These are phyloP conservation scores for Plectrocnemia conspersa DNA, from an alignment of 1,140 invertebrate species.

Conservation along the genomic window DNA sequence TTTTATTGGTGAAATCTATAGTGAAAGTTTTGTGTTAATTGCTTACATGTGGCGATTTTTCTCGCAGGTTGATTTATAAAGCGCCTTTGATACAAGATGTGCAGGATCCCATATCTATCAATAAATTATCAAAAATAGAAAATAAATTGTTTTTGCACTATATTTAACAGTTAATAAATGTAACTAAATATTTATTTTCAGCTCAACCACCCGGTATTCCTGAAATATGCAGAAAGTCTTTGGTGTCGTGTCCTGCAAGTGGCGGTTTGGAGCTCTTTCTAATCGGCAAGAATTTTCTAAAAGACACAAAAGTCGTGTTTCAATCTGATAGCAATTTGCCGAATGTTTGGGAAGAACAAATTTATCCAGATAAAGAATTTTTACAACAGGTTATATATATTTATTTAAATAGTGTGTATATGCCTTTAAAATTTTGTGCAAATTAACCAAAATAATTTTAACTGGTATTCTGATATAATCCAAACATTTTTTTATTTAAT, in stretches of 20 bases:
- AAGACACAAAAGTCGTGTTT: constrained; percentile 88
- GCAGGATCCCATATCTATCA: too few species aligned
- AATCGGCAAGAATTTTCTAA: constrained; percentile 94
- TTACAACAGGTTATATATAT: constrained; percentile 62
- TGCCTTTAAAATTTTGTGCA: not conserved
- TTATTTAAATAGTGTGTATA: constrained; percentile 7
- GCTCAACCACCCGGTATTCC: constrained; percentile 93
- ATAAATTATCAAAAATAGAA: constrained; percentile 1
- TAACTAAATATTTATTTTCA: constrained; percentile 50
- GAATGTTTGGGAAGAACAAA: constrained; percentile 68
- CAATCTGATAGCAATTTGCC: constrained; percentile 54
- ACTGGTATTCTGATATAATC: too few species aligned
- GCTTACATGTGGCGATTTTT: too few species aligned
- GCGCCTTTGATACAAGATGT: too few species aligned
- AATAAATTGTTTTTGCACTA: constrained; percentile 1
- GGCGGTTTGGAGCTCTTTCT: constrained; percentile 91
- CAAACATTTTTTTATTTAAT: too few species aligned
- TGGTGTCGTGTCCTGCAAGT: constrained; percentile 69
- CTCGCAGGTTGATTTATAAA: too few species aligned
- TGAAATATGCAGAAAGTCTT: constrained; percentile 91
- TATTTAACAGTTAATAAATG: constrained; percentile 1
- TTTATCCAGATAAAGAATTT: constrained; percentile 78
- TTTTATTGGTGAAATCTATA: too few species aligned
- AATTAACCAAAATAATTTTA: not conserved
- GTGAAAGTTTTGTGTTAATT: too few species aligned